Conservation (phyloP, 2,113 vertebrate species). For the Erythrolamprus reginae region DNA sequence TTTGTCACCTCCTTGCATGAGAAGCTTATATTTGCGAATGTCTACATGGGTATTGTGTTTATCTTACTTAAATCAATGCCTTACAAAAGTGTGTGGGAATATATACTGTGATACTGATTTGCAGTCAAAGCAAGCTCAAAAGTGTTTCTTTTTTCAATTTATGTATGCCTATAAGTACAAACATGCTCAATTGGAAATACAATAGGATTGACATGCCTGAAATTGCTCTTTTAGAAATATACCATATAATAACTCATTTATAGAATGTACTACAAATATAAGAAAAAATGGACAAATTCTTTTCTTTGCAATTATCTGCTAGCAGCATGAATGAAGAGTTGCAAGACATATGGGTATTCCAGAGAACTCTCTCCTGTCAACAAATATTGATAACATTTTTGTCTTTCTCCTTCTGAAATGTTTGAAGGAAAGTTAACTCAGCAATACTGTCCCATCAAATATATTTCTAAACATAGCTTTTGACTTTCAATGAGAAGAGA, state of each 20-base stretch:
- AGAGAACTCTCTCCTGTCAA: neutral
- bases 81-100: neutral
- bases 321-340: neutral
- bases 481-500: conserved; percentile 21
- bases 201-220: neutral
- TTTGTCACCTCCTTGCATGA: neutral
- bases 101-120: neutral
- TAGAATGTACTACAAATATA: neutral
- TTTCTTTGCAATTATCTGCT: neutral
- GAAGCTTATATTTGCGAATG: neutral
- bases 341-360: neutral
- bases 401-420: neutral
- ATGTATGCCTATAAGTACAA: neutral
- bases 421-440: neutral
- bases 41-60: neutral
- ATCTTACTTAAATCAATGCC: neutral
- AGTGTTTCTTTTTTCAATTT: neutral
- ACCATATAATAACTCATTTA: neutral
- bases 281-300: neutral
- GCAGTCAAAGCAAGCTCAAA: neutral
- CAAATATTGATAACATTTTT: neutral
- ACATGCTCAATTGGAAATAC: neutral
- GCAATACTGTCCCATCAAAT: neutral
- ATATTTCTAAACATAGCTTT: conserved; percentile 1
- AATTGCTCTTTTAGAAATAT: neutral